Evolutionary conservation across 2,113 vertebrate species (phyloP), one percentile per base, ranked within the genome.

Genomic region (Mola mola): DNA sequence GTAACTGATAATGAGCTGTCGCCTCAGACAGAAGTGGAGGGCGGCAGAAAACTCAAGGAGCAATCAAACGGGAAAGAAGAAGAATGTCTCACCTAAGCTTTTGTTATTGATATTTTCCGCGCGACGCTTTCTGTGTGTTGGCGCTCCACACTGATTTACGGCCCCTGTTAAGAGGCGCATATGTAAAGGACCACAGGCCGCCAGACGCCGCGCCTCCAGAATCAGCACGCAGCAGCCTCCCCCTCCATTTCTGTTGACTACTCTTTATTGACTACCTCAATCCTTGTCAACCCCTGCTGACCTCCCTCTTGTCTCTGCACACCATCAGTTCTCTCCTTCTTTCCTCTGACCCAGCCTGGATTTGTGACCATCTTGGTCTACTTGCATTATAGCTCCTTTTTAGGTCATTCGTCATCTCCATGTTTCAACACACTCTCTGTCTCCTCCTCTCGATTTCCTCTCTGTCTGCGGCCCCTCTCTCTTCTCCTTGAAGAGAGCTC

Each of bases 71-170:
- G 40, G 13, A 29, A 48, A 66, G 37, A 40, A 16, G 19, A 73
- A 43, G 52, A 72, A 63, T 47, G 56, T 65, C 49, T 6, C 61
- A 65, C 55, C 16, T 43, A 26, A 68, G 50, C 36, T 43, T 73
- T 75, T 81, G 46, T 66, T 51, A 29, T 51, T 73, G 49, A 29
- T n/a, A 43, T 60, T 72, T 67, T 44, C 44, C 19, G 9, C 51
- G 38, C 47, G 41, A 47, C 28, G 29, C 36, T 34, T 46, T 68
- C 31, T 59, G 34, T 57, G 49, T 57, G 66, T 46, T 57, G 47
- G 42, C 50, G 61, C 50, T 66, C 71, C 62, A 43, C 56, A 64
- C 67, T 78, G 72, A 72, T 86, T 81, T 84, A 77, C 69, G 52
- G 72, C 46, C 48, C 19, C 25, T 17, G 9, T 76, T 71, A 68